These are phyloP conservation scores for Syngnathus typhle DNA, from an alignment of 2,113 vertebrate genomes.

Conservation along the genomic window DNA sequence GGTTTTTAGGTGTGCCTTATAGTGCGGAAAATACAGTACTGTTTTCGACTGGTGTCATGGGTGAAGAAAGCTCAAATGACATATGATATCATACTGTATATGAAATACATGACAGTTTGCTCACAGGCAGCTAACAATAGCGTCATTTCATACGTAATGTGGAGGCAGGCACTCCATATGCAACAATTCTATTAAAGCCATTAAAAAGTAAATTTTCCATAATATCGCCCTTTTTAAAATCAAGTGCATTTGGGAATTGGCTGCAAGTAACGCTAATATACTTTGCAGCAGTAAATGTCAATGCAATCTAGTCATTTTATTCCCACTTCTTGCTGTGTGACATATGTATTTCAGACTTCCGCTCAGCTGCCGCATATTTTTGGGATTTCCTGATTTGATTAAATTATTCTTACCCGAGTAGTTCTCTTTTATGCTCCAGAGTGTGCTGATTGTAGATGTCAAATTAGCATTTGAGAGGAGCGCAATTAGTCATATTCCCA, in stretches of 20 bases:
- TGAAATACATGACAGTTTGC: background rate
- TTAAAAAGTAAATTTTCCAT: background rate
- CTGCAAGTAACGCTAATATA: background rate
- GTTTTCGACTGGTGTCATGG: background rate
- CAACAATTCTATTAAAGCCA: background rate
- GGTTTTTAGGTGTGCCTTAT: no score
- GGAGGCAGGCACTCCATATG: background rate
- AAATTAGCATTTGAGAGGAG: slow-evolving; percentile 7
- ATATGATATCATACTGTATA: background rate
- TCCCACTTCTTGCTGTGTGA: no score
- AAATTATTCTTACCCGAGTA: background rate
- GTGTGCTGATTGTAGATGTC: background rate
- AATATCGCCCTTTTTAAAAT: background rate
- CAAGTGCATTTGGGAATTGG: background rate
- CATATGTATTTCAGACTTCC: background rate
- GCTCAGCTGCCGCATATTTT: background rate
- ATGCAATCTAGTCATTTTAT: background rate
- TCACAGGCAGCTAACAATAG: background rate
- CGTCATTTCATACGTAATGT: background rate
- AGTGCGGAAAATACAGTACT: no score
- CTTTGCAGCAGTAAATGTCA: background rate
- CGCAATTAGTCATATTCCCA: slow-evolving; percentile 5
- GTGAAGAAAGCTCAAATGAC: background rate
- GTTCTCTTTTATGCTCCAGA: background rate
- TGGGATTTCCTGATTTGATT: background rate